These are phyloP conservation scores for Lampris megalopsis DNA, from an alignment of 2,113 vertebrate species.

Conservation along the genomic window DNA sequence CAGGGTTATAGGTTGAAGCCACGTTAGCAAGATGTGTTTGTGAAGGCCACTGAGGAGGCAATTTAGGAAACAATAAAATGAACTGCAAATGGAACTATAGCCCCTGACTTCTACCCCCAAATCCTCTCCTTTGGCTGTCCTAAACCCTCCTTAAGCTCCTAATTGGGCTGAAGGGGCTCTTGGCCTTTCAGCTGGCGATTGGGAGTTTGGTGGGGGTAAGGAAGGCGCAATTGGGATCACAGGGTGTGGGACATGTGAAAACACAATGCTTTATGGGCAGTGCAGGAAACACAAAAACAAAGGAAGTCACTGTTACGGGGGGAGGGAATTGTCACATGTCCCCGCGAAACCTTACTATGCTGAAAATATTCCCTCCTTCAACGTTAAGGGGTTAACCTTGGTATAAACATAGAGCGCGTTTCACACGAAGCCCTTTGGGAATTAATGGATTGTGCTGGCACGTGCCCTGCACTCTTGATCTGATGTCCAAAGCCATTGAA, in stretches of 20 bases:
- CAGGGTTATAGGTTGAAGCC: conserved; percentile 54
- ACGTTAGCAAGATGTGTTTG: conserved; percentile 79
- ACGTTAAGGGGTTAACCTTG: conserved; percentile 39
- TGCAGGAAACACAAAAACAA: conserved; percentile 19
- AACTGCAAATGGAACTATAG: conserved; percentile 80
- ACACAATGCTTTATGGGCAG: conserved; percentile 9
- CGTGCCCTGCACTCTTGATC: conserved; percentile 19
- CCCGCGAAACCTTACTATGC: conserved; percentile 1
- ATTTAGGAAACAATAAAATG: conserved; percentile 83
- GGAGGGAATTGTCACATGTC: conserved; percentile 33
- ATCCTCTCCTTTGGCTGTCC: conserved; percentile 59
- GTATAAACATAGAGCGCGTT: conserved; percentile 14
- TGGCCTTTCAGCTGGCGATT: conserved; percentile 31
- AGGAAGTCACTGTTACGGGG: conserved; percentile 21
- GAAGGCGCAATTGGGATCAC: conserved; percentile 1
- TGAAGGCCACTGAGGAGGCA: conserved; percentile 74
- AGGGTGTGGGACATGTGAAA: conserved; percentile 21
- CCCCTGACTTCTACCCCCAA: conserved; percentile 65
- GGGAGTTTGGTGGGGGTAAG: neutral
- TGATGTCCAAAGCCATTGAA: conserved; percentile 28
- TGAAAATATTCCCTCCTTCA: conserved; percentile 27
- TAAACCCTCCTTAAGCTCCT: conserved; percentile 60
- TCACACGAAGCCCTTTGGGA: conserved; percentile 27
- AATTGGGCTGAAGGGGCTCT: conserved; percentile 57
- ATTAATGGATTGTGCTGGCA: conserved; percentile 20